Evolutionary conservation across 2,888 invertebrate genomes (phyloP).

Genomic region (Cantharis lateralis): DNA sequence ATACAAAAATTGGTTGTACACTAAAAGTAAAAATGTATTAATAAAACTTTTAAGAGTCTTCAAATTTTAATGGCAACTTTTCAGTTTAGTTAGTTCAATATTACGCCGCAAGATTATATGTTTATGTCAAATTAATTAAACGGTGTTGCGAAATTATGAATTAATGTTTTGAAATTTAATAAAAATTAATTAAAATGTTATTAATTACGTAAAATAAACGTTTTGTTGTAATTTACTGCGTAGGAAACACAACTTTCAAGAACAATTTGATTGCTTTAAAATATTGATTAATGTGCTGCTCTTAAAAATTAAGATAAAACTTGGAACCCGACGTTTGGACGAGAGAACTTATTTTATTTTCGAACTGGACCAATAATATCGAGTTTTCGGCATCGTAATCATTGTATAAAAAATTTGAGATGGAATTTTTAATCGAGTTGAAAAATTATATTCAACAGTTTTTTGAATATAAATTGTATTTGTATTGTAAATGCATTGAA

Average conservation of each 20-base stretch:
- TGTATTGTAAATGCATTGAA: constrained; percentile 5
- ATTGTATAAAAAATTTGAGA: no score
- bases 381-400: no score
- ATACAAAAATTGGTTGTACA: neutral
- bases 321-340: no score
- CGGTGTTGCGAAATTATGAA: neutral
- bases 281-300: no score
- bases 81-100: neutral
- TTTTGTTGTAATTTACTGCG: no score
- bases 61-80: neutral
- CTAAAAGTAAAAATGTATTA: neutral
- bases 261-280: no score
- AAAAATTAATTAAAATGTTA: neutral
- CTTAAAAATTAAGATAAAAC: no score
- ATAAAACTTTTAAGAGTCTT: neutral
- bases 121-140: neutral
- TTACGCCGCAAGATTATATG: neutral
- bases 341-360: no score
- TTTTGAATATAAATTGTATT: neutral
- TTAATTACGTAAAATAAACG: neutral
- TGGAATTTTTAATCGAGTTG: neutral
- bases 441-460: neutral
- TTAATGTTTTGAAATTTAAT: neutral
- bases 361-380: no score
- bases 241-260: no score